Base-by-base conservation (phyloP, 2,888 invertebrate genomes). In the Brachypalpus laphriformis region DNA sequence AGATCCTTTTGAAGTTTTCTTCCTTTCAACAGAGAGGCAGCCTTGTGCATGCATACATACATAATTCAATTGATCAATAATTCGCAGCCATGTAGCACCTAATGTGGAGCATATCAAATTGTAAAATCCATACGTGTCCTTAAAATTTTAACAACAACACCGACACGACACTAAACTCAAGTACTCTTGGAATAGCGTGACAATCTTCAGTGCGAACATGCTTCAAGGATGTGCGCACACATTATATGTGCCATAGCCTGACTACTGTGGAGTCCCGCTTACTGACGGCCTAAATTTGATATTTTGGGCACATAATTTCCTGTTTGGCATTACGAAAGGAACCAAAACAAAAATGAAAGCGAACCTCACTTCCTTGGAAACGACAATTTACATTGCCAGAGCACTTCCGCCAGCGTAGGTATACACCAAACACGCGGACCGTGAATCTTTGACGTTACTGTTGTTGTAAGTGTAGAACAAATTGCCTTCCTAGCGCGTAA, bases 41-140 rank as follows among this genome's bases (percentile, higher is more conserved):
- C 14, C 34, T 22, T 45, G 49, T 51, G 42, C 56, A 34, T 61
- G 31, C 54, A 6, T 77, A 77, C 57, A 45, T 61, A 42, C 54
- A 9, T 77, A 77, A 77, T 77, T 77, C 77, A 77, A 68, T 77
- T 77, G 77, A 77, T 76, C 76, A 76, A 68, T 70, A 77, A 68
- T 70, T 68, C 77, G 61, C 68, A 77, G 59, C 77, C 61, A 77
- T 18, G 68, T 61, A 68, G 31, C 68, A 77, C 77, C 68, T 77
- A 51, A 77, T 77, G 51, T 42, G 8, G 25, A 70, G 77, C 59
- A 45, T 61, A 76, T 68, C 49, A 76, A 49, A 61, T 70, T 70
- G 51, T 77, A 61, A 77, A 54, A 77, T 77, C 68, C 68, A 68
- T 68, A 77, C 68, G 68, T 68, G 77, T 61, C 51, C 42, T 59